These are phyloP conservation scores for Tetraneura akinire DNA, from an alignment of 1,140 invertebrate genomes.

Conservation along the genomic window DNA sequence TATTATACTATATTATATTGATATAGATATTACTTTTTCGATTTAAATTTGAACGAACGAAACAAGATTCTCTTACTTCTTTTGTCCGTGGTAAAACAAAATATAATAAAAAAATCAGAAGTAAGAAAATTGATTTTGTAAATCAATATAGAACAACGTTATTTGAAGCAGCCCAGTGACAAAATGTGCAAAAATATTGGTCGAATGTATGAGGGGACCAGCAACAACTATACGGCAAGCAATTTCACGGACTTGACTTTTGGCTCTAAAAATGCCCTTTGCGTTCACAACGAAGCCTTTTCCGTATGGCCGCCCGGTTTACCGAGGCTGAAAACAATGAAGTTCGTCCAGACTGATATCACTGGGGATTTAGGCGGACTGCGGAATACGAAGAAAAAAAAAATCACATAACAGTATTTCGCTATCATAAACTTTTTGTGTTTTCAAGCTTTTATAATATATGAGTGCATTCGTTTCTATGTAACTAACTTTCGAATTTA, in stretches of 20 bases:
- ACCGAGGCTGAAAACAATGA: slow-evolving; percentile 19
- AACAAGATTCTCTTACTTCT: neutral
- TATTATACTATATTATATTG: too few species aligned
- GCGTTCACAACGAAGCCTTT: neutral
- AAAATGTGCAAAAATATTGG: slow-evolving; percentile 41
- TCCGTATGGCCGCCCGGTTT: slow-evolving; percentile 9
- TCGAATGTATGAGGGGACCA: neutral
- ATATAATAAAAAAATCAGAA: too few species aligned
- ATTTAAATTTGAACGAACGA: too few species aligned
- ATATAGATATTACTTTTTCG: too few species aligned
- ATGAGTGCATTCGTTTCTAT: neutral
- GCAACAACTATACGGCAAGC: neutral
- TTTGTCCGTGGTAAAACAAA: neutral
- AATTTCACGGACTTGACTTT: slow-evolving; percentile 49
- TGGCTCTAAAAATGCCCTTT: slow-evolving; percentile 28
- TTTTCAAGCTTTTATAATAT: neutral
- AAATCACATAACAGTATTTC: neutral
- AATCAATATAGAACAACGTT: slow-evolving; percentile 22
- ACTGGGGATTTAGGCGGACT: neutral
- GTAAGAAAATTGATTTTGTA: slow-evolving; percentile 3
- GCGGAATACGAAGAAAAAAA: neutral
- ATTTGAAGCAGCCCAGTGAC: slow-evolving; percentile 25
- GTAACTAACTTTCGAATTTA: neutral
- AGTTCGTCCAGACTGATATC: neutral
- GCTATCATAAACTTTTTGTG: neutral